Conservation (phyloP, 1,140 invertebrate genomes). For the Heliconius congener region DNA sequence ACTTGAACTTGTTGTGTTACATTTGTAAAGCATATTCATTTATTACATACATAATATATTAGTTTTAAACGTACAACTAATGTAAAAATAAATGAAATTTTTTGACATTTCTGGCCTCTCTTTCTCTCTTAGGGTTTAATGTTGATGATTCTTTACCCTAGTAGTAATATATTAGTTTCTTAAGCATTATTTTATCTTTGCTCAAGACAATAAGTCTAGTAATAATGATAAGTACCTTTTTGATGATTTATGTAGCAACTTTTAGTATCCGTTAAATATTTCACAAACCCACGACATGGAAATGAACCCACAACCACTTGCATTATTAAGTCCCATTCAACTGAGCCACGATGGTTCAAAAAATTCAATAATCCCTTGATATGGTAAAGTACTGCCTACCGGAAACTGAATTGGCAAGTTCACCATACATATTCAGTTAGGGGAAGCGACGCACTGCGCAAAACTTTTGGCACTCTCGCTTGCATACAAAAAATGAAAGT, state of each 20-base stretch:
- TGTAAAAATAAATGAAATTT: too few species aligned
- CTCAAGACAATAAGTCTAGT: too few species aligned
- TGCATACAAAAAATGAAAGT: slow-evolving; percentile 80
- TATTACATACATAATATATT: too few species aligned
- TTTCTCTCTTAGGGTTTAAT: too few species aligned
- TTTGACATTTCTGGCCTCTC: too few species aligned
- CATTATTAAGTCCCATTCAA: neutral
- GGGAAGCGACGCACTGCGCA: slow-evolving; percentile 75
- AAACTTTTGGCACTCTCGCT: slow-evolving; percentile 79
- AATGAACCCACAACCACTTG: neutral
- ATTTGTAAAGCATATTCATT: too few species aligned
- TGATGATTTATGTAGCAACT: too few species aligned
- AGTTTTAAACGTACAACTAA: too few species aligned
- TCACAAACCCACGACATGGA: neutral
- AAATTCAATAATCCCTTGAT: slow-evolving; percentile 60
- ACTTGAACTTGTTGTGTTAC: neutral
- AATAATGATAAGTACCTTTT: too few species aligned
- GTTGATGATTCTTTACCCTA: too few species aligned
- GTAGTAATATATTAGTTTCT: too few species aligned
- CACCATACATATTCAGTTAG: slow-evolving; percentile 75
- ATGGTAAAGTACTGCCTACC: slow-evolving; percentile 60
- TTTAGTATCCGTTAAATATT: neutral
- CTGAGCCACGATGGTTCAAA: neutral
- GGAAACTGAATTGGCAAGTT: slow-evolving; percentile 76
- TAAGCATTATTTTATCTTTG: too few species aligned